Base-by-base conservation (phyloP, 2,888 invertebrate genomes). In the Reticulitermes lucifugus region DNA sequence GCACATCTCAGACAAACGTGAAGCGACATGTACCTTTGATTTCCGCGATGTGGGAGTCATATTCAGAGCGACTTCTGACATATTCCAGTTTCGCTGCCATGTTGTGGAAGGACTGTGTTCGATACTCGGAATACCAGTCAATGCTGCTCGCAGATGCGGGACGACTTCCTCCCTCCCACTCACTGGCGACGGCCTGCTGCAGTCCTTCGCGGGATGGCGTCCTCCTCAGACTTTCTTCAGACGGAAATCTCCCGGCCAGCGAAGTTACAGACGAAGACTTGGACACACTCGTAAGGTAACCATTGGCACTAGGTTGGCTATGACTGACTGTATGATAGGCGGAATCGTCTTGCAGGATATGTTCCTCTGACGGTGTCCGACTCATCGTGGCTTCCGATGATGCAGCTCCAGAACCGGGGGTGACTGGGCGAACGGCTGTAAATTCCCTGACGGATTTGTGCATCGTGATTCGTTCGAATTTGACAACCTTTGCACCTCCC, bases 41-140 rank as follows among this genome's bases (percentile, higher is more conserved):
- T 91, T 95, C 94, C 88, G 95, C 95, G 90, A 97, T 97, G 91
- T 97, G 97, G 85, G 95, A 95, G 91, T 97, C 97, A 91, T 96
- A 97, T 91, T 96, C 96, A 89, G 95, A 95, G 90, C 95, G 95
- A 91, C 95, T 96, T 90, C 96, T 93, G 87, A 94, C 93, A 89
- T 94, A 95, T 88, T 96, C 95, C 92, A 94, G 93, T 89, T 94
- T 94, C 79, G 94, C 93, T 87, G 94, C 94, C 85, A 93, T 92
- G 89, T 92, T 93, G 88, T 95, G 95, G 90, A 96, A 92, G 89
- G 92, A 93, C 88, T 92, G 92, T 88, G 91, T 92, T 86, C 91
- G 90, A 88, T 93, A 94, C 88, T 93, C 93, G 88, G 91, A 91
- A 88, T 93, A 93, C 94, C 94, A 93, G 88, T 93, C 93, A 65